Percentiles rank a stretch among this genome's conserved stretches.
Evolutionary conservation across 92 coral and sea anemone species (phyloP).

Genomic region (Parazoanthus darwini): DNA sequence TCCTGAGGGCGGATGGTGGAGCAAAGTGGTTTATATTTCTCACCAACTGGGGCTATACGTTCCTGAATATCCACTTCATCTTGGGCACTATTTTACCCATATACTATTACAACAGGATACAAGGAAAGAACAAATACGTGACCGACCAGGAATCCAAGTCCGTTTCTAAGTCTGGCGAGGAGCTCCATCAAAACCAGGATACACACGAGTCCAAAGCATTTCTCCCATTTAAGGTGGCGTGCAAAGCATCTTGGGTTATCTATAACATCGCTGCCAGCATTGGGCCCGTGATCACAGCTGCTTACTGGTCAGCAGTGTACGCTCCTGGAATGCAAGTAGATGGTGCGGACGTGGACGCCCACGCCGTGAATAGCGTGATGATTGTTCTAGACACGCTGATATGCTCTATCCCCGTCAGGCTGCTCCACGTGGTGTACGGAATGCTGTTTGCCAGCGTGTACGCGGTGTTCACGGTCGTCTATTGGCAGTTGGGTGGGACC

Average conservation of each 20-base stretch:
- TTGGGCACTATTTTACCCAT: slow-evolving; percentile 59
- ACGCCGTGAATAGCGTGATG: slow-evolving; percentile 70
- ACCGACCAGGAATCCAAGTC: slow-evolving; percentile 24
- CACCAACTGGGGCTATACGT: slow-evolving; percentile 80
- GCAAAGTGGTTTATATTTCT: slow-evolving; percentile 75
- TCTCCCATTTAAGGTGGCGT: slow-evolving; percentile 48
- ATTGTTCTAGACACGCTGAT: slow-evolving; percentile 62
- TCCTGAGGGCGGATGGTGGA: slow-evolving; percentile 42
- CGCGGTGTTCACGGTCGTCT: slow-evolving; percentile 59
- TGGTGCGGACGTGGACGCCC: slow-evolving; percentile 63
- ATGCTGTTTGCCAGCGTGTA: slow-evolving; percentile 52
- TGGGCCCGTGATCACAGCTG: slow-evolving; percentile 68
- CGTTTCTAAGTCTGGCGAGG: slow-evolving; percentile 8
- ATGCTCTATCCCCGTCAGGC: slow-evolving; percentile 61
- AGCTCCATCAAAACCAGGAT: slow-evolving; percentile 14
- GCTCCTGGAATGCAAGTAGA: slow-evolving; percentile 57
- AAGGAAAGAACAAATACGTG: slow-evolving; percentile 12
- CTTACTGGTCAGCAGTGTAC: slow-evolving; percentile 69
- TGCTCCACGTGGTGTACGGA: slow-evolving; percentile 67
- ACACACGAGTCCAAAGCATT: slow-evolving; percentile 29
- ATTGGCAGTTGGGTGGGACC: slow-evolving; percentile 76
- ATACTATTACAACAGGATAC: slow-evolving; percentile 41
- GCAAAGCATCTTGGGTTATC: slow-evolving; percentile 73
- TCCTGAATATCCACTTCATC: slow-evolving; percentile 70
- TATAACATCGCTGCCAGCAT: slow-evolving; percentile 64